Base-by-base conservation (phyloP, 1,140 invertebrate species). In the Polypedilum vanderplanki region DNA sequence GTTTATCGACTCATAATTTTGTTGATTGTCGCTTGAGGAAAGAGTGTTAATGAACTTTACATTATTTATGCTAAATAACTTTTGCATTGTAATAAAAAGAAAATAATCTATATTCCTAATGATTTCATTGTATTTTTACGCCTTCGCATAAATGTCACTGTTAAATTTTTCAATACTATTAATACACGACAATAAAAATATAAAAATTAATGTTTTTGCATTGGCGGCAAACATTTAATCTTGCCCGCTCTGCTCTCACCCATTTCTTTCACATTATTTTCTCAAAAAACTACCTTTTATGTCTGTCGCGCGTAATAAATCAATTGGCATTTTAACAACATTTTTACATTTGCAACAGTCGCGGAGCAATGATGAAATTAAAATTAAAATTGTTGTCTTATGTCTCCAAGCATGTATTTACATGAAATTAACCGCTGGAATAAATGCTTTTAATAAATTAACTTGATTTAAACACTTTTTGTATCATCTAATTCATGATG, bases 321-420 rank as follows among this genome's bases (percentile, higher is more conserved):
- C 65, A 70, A 70, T 70, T 70, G 65, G 65, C 17, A 70, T 70
- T 57, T 18, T 70, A 70, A 70, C 65, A 70, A 70, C 20, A 70
- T 70, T 70, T 70, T 70, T 70, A 18, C 65, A 70, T 70, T 70
- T 20, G 46, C 46, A 12, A 12, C 10, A 57, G 46, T 57, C 12
- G 4, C 12, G n/a, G n/a, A n/a, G n/a, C 15, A 15, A 12, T 57
- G 46, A 57, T 57, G 46, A 57, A 57, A n/a, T n/a, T n/a, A n/a
- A n/a, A n/a, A n/a, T n/a, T n/a, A n/a, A n/a, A n/a, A 57, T 57
- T 57, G 12, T 57, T 57, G 46, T 57, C n/a, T 57, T 15, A n/a
- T 57, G 46, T 57, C 46, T 57, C 46, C 46, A 57, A 12, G 24
- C 24, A 33, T 33, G 24, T 33, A 33, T n/a, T n/a, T n/a, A n/a